Evolutionary conservation across 2,888 invertebrate genomes (phyloP).

Genomic region (Nesidiocoris tenuis): DNA sequence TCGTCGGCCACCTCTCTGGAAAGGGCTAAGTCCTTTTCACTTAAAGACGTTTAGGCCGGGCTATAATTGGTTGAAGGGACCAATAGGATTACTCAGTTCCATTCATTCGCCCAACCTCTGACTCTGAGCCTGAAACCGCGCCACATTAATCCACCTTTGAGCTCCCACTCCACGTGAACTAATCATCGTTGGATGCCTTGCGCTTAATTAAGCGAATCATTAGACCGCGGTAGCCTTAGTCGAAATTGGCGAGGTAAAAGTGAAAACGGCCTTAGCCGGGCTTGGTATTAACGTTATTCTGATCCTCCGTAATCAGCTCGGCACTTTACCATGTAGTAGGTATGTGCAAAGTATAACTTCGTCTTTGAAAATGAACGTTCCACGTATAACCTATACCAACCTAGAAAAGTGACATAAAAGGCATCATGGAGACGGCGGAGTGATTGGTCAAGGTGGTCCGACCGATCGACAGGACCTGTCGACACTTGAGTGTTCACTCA

Average conservation of each 20-base stretch:
- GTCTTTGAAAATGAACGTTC: too few relatives aligned
- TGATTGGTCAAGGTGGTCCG: too few relatives aligned
- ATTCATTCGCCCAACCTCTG: conserved; percentile 20
- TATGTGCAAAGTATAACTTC: too few relatives aligned
- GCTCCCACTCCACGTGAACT: conserved; percentile 30
- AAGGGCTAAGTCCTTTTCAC: conserved; percentile 35
- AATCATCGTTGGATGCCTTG: conserved; percentile 34
- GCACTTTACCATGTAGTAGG: too few relatives aligned
- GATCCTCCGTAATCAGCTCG: too few relatives aligned
- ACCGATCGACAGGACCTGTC: too few relatives aligned
- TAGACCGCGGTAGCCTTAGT: conserved; percentile 26
- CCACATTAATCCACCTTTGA: conserved; percentile 37
- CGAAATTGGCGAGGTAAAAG: not conserved
- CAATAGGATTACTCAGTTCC: conserved; percentile 38
- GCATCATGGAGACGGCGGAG: too few relatives aligned
- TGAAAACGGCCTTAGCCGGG: too few relatives aligned
- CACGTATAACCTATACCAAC: too few relatives aligned
- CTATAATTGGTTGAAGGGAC: conserved; percentile 38
- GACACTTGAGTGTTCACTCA: too few relatives aligned
- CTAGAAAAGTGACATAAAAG: too few relatives aligned
- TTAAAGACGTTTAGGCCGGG: conserved; percentile 36
- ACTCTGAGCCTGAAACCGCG: not conserved
- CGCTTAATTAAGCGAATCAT: conserved; percentile 31
- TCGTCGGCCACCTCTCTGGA: not conserved
- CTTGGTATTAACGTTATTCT: too few relatives aligned